Evolutionary conservation across 1,140 invertebrate species (phyloP), one percentile per base, ranked within the genome.

Genomic region (Drosophila erecta): DNA sequence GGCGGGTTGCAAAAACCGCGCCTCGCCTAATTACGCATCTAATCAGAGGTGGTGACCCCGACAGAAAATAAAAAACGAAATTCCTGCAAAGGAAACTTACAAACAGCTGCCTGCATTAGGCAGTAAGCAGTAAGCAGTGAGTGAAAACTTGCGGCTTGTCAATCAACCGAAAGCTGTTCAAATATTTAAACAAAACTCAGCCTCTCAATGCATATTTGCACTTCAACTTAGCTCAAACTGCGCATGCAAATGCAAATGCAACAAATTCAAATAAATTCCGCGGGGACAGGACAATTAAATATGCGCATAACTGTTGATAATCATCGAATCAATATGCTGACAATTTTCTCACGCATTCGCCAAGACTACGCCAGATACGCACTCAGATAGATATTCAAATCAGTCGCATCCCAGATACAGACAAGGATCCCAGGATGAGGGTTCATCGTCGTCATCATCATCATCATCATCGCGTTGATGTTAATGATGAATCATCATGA

Each of bases 251-350:
- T 54, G 47, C 62, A 53, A 60, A 60, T 74, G 76, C 59, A 66
- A 65, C 37, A 46, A 61, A 80, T 41, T 58, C 56, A 56, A 66
- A 60, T 57, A 50, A 38, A 79, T 66, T 61, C 41, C 58, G 40
- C 38, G 22, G 50, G 55, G 30, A 44, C 24, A 54, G 55, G 50
- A 73, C 61, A 76, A 86, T 87, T 89, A 87, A 79, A 89, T 87
- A 87, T 87, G 84, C 84, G 84, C 84, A 89, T 87, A 87, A 89
- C 84, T 87, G 76, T 76, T 76, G 84, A 87, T 87, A 87, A 87
- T 87, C 76, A 89, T 84, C 79, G 67, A 89, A 87, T 87, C 84
- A 87, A 87, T 87, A 87, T 89, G 84, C 84, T 87, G 79, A 89
- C 84, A 70, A 89, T 79, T 89, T 87, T 87, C 84, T 87, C 84